Percentiles rank a stretch among this genome's conserved stretches.
These are phyloP conservation scores for Papilio demoleus DNA, from an alignment of 2,888 invertebrate species.

Conservation along the genomic window DNA sequence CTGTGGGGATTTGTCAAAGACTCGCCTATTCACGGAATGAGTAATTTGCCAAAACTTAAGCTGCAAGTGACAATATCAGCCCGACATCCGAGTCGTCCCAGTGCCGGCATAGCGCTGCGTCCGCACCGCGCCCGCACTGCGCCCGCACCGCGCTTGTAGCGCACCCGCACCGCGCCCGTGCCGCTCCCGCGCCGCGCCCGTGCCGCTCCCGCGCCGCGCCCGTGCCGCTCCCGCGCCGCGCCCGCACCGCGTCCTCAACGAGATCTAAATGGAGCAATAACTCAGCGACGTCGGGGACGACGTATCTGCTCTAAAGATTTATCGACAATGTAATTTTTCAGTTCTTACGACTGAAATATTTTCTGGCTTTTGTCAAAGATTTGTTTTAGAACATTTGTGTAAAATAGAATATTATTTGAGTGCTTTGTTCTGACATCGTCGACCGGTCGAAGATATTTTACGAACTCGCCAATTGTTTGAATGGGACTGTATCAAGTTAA, in stretches of 20 bases:
- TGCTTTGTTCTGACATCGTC: not conserved
- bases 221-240: too few relatives aligned
- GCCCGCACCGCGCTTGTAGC: not conserved
- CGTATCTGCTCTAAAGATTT: slow-evolving; percentile 5
- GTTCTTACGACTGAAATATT: not conserved
- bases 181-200: not conserved
- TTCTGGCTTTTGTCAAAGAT: slow-evolving; percentile 1
- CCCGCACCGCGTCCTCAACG: not conserved
- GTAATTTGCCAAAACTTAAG: not conserved
- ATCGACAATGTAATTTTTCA: slow-evolving; percentile 12
- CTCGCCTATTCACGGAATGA: not conserved
- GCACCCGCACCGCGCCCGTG: not conserved
- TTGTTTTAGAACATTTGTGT: slow-evolving; percentile 1
- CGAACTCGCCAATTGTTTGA: not conserved
- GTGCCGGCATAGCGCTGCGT: not conserved
- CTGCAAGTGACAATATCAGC: not conserved
- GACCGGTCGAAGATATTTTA: not conserved
- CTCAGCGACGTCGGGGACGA: not conserved
- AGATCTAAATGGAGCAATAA: slow-evolving; percentile 7
- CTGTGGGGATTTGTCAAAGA: not conserved
- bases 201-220: too few relatives aligned
- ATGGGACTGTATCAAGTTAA: not conserved
- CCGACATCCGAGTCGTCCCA: too few relatives aligned
- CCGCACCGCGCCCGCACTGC: not conserved
- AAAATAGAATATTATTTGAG: not conserved